Evolutionary conservation across 2,888 invertebrate genomes (phyloP), one percentile per base, ranked within the genome.

Genomic region (Brachyopa scutellaris): DNA sequence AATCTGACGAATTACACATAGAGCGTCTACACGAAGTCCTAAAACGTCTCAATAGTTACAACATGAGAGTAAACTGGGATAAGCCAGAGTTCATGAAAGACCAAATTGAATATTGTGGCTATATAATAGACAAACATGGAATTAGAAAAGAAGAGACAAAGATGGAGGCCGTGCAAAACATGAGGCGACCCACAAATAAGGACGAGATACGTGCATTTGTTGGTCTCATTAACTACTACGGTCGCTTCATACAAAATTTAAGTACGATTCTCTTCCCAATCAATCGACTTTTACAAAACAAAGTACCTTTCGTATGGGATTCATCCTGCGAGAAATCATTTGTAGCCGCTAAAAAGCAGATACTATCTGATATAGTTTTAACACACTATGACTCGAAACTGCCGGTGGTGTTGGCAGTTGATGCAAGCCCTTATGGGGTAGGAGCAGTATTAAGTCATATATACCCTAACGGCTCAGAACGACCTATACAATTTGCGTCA

Each of bases 251-350:
- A 42, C 8, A 29, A 42, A n/a, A 59, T 40, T 42, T 42, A 29
- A 61, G 61, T 19, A 26, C 26, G 26, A 47, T 86, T 11, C 8
- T 87, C 11, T 80, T 84, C 45, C 87, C 87, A 1, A 59, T 87
- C 21, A 84, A 87, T 59, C 85, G 86, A 45, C 73, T 88, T 38
- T 57, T 87, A 11, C 66, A 78, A 21, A 74, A 85, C 15, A 23
- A 78, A 2, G 59, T 53, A 6, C 33, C 70, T 11, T 87, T 86
- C 33, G 36, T 33, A 0, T 87, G 87, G 87, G 59, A 61, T 21
- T 21, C 29, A 6, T 31, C 73, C 11, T 86, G 85, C 45, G 74
- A 85, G 55, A 47, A 61, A 31, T 73, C 86, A 6, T 87, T 86
- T 70, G 17, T 69, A 8, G 61, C 33, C 5, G 59, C 85, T 0